Evolutionary conservation across 2,797 vertebrate genomes (phyloP).

Genomic region (Ctenopoma kingsleyae): DNA sequence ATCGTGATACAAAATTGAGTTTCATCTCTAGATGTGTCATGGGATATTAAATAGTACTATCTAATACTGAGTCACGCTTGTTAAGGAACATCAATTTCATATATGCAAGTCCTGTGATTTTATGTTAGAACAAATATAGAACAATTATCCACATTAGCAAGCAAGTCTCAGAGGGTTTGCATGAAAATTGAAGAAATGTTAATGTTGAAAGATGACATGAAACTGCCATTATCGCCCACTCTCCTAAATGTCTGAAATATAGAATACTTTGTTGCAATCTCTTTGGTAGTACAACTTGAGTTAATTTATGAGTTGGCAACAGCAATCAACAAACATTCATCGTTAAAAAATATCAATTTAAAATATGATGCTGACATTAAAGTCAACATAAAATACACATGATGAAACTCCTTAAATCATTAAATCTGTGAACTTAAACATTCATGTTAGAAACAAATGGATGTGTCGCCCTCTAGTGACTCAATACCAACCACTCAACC

Average conservation of each 20-base stretch:
- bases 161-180: constrained; percentile 11
- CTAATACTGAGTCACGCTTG: constrained; percentile 15
- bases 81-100: constrained; percentile 7
- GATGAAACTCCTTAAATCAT: not conserved
- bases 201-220: not conserved
- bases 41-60: constrained; percentile 32
- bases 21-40: constrained; percentile 1
- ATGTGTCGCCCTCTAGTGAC: constrained; percentile 70
- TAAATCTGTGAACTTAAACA: not conserved
- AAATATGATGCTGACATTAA: not conserved
- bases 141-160: constrained; percentile 13
- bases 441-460: constrained; percentile 14
- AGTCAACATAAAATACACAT: constrained; percentile 1
- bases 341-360: not conserved
- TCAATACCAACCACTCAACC: not conserved
- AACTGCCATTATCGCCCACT: constrained; percentile 19
- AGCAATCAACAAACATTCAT: constrained; percentile 1
- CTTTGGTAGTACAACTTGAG: not conserved
- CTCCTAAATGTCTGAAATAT: constrained; percentile 2
- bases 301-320: not conserved
- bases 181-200: constrained; percentile 15
- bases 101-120: not conserved
- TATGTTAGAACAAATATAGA: not conserved
- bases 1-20: too few relatives aligned
- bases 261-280: not conserved